Percentiles rank a stretch among this genome's conserved stretches.
phyloP scores from a whole-genome alignment of 2,113 vertebrate species.

The Sander vitreus region DNA sequence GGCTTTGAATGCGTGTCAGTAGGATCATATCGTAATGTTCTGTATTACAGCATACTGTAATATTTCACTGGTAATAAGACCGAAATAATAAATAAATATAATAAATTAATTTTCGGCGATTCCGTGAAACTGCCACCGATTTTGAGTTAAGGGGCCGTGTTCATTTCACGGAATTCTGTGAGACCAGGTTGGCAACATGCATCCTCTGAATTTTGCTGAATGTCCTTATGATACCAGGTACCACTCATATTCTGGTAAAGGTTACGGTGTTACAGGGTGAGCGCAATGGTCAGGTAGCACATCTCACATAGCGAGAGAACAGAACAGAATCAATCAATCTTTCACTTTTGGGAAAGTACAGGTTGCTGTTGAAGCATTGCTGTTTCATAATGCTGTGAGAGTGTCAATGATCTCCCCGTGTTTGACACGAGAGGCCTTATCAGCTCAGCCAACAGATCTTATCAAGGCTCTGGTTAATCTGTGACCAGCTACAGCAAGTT shows the following conservation, averaged over 20 bases:
- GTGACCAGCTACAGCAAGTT: conserved; percentile 68
- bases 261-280: background rate
- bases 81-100: no score
- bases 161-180: no score
- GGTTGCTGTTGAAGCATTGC: conserved; percentile 41
- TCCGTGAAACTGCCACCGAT: no score
- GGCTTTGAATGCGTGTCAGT: no score
- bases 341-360: conserved; percentile 69
- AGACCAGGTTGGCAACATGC: no score
- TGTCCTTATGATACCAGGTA: conserved; percentile 1
- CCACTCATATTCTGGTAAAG: conserved; percentile 7
- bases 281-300: conserved; percentile 25
- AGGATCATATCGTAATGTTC: no score
- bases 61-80: no score
- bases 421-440: conserved; percentile 81
- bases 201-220: conserved; percentile 5
- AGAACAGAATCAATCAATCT: conserved; percentile 55
- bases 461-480: conserved; percentile 80
- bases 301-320: conserved; percentile 4
- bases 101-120: no score
- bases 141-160: no score
- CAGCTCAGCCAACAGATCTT: conserved; percentile 75
- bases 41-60: no score
- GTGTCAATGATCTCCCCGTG: conserved; percentile 82
- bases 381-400: conserved; percentile 78